Conservation (phyloP, 1,140 invertebrate species). For the Calephelis nemesis region DNA sequence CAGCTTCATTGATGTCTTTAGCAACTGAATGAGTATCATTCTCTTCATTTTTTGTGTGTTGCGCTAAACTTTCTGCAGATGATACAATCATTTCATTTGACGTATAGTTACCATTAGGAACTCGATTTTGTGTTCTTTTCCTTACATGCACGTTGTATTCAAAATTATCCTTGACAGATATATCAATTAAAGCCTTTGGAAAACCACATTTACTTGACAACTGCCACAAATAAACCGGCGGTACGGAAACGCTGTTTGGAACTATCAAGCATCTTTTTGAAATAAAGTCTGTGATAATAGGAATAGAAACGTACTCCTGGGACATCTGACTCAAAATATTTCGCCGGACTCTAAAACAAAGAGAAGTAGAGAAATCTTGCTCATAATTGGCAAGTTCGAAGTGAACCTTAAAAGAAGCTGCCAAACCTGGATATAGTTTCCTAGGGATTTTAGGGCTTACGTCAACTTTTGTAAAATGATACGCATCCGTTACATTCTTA, state of each 20-base stretch:
- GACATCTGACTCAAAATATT: conserved; percentile 33
- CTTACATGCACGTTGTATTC: conserved; percentile 49
- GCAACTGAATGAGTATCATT: conserved; percentile 23
- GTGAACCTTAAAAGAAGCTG: conserved; percentile 42
- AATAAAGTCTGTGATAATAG: conserved; percentile 35
- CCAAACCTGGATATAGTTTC: conserved; percentile 52
- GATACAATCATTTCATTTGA: conserved; percentile 35
- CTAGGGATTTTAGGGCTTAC: conserved; percentile 39
- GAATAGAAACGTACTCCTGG: conserved; percentile 41
- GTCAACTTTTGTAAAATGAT: conserved; percentile 39
- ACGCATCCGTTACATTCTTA: conserved; percentile 39
- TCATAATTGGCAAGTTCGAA: conserved; percentile 28
- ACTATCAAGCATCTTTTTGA: conserved; percentile 34
- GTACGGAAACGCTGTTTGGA: conserved; percentile 44
- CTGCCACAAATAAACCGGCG: conserved; percentile 55
- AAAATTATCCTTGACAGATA: conserved; percentile 39
- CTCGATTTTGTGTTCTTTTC: conserved; percentile 42
- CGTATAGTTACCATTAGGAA: conserved; percentile 22
- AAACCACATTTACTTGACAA: conserved; percentile 38
- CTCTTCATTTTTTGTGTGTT: conserved; percentile 35
- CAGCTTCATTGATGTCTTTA: conserved; percentile 20
- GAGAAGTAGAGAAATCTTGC: conserved; percentile 29
- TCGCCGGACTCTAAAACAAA: conserved; percentile 52
- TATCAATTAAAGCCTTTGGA: conserved; percentile 39
- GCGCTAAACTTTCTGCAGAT: conserved; percentile 35